A percentile compares a stretch with the other conserved stretches of the same genome.
Evolutionary conservation across 2,888 invertebrate genomes (phyloP).

Genomic region (Muscina levida): DNA sequence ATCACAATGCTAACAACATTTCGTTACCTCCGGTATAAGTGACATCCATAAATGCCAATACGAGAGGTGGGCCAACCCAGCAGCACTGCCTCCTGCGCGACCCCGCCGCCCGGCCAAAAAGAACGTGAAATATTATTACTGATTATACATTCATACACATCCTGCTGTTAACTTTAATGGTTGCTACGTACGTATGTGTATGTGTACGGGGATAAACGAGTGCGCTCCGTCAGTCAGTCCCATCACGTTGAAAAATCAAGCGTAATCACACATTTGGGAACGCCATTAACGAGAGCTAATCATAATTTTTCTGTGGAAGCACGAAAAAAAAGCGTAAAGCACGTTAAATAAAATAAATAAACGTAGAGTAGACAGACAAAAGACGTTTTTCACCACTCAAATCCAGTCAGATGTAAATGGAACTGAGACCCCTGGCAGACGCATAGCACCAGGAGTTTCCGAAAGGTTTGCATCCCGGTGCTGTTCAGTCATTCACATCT

Average conservation of each 20-base stretch:
- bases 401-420: conserved; percentile 26
- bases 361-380: conserved; percentile 51
- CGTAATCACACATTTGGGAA: conserved; percentile 70
- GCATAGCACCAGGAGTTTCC: not conserved
- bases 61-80: not conserved
- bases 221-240: conserved; percentile 55
- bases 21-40: conserved; percentile 49
- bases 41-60: conserved; percentile 41
- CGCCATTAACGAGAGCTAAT: conserved; percentile 68
- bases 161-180: conserved; percentile 62
- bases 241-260: conserved; percentile 69
- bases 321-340: conserved; percentile 41
- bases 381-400: conserved; percentile 23
- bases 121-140: conserved; percentile 54
- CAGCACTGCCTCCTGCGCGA: conserved; percentile 20
- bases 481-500: not conserved
- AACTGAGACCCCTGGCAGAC: conserved; percentile 3
- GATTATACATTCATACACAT: conserved; percentile 58
- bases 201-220: too few species aligned
- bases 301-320: conserved; percentile 55
- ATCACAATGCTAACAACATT: conserved; percentile 54
- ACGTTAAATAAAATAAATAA: conserved; percentile 61
- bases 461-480: not conserved
- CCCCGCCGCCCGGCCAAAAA: conserved; percentile 9
- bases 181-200: conserved; percentile 9